Evolutionary conservation across 1,140 invertebrate genomes (phyloP).

Genomic region (Oppia nitens): DNA sequence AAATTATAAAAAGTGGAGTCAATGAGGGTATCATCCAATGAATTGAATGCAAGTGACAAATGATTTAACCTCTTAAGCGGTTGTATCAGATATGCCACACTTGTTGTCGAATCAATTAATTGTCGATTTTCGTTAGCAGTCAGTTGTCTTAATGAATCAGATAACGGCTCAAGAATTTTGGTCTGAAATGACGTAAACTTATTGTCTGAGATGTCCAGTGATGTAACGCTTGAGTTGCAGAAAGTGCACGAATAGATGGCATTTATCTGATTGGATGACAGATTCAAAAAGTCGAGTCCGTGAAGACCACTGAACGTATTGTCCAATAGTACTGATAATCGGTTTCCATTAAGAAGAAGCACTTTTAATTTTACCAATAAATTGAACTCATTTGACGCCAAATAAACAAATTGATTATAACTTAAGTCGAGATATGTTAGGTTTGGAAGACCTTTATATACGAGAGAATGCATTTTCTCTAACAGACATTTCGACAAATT

Average conservation of each 20-base stretch:
- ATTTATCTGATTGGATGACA: constrained; percentile 51
- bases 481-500: background rate
- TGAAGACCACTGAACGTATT: constrained; percentile 44
- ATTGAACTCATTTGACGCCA: constrained; percentile 27
- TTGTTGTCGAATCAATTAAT: constrained; percentile 26
- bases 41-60: constrained; percentile 34
- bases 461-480: constrained; percentile 16
- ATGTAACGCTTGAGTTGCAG: constrained; percentile 42
- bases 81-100: constrained; percentile 35
- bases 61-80: constrained; percentile 37
- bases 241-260: constrained; percentile 50
- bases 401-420: constrained; percentile 52
- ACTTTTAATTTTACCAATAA: constrained; percentile 38
- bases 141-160: constrained; percentile 40
- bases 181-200: constrained; percentile 45
- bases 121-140: constrained; percentile 45
- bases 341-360: constrained; percentile 53
- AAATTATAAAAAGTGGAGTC: constrained; percentile 21
- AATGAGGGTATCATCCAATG: constrained; percentile 14
- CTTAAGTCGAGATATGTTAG: constrained; percentile 23
- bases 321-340: constrained; percentile 46
- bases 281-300: constrained; percentile 31
- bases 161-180: constrained; percentile 38
- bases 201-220: constrained; percentile 52
- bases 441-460: constrained; percentile 20